Conservation (phyloP, 2,888 invertebrate species). For the Chydorus sphaericus region DNA sequence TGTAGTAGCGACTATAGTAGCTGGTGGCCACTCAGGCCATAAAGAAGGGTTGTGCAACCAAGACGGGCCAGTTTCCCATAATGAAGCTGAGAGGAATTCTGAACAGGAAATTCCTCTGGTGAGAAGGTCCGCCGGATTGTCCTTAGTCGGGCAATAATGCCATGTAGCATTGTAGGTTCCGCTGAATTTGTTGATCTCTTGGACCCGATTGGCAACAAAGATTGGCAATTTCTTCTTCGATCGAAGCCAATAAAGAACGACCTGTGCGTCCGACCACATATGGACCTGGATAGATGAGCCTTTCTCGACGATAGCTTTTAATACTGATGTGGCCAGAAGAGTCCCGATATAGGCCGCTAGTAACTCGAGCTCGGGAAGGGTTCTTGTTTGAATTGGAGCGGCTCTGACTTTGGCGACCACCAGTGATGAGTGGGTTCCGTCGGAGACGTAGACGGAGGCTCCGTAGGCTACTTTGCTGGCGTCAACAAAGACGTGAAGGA, state of each 20-base stretch:
- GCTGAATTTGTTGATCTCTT: background rate
- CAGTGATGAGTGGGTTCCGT: too few species aligned
- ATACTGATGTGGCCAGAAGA: background rate
- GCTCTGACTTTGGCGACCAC: too few species aligned
- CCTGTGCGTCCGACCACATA: background rate
- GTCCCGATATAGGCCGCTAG: background rate
- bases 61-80: background rate
- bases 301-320: background rate
- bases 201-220: conserved; percentile 3
- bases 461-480: too few species aligned
- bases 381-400: too few species aligned
- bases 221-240: too few species aligned
- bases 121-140: conserved; percentile 8
- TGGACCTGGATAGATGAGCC: background rate
- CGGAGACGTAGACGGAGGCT: too few species aligned
- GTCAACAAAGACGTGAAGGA: too few species aligned
- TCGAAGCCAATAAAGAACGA: background rate
- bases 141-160: conserved; percentile 2
- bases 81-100: background rate
- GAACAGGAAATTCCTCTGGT: conserved; percentile 1
- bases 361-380: background rate
- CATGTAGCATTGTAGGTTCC: background rate
- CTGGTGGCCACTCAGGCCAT: background rate
- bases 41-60: background rate
- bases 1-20: background rate